A percentile compares a stretch with the other conserved stretches of the same genome.
These are phyloP conservation scores for Thymelicus sylvestris DNA, from an alignment of 2,888 invertebrate species.

Conservation along the genomic window DNA sequence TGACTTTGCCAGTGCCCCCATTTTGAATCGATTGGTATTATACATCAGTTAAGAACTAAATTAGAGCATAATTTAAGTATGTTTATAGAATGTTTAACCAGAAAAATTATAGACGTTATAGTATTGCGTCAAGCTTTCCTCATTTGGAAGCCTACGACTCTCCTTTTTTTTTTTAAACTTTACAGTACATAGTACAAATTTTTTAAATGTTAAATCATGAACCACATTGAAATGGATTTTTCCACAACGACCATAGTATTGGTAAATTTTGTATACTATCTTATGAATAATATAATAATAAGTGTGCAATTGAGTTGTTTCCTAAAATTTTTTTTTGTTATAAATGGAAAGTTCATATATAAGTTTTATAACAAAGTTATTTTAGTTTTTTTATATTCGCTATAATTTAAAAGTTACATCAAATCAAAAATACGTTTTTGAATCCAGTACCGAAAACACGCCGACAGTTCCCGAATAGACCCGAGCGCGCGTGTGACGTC, in stretches of 20 bases:
- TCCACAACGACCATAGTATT: slow-evolving; percentile 26
- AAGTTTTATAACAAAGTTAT: too few relatives aligned
- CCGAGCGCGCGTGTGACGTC: too few relatives aligned
- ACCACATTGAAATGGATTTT: not conserved
- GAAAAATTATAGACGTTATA: not conserved
- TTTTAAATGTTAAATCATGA: slow-evolving; percentile 18
- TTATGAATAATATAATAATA: slow-evolving; percentile 11
- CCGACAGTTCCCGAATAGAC: too few relatives aligned
- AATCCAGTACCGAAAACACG: too few relatives aligned
- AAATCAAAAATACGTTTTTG: too few relatives aligned
- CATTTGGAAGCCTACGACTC: not conserved
- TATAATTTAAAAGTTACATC: too few relatives aligned
- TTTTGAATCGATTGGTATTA: not conserved
- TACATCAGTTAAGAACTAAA: slow-evolving; percentile 2
- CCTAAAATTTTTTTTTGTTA: too few relatives aligned
- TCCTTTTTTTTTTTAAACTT: slow-evolving; percentile 4
- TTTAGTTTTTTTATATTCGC: too few relatives aligned
- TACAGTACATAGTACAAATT: slow-evolving; percentile 23
- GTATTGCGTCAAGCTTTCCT: not conserved
- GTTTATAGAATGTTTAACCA: not conserved
- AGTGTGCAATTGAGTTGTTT: too few relatives aligned
- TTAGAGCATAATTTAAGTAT: slow-evolving; percentile 10
- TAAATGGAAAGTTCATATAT: too few relatives aligned
- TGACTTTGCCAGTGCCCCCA: not conserved
- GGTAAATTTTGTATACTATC: slow-evolving; percentile 29